Evolutionary conservation across 35 echinoderm and acorn worm species (phyloP).

Genomic region (Holothuria glaberrima): DNA sequence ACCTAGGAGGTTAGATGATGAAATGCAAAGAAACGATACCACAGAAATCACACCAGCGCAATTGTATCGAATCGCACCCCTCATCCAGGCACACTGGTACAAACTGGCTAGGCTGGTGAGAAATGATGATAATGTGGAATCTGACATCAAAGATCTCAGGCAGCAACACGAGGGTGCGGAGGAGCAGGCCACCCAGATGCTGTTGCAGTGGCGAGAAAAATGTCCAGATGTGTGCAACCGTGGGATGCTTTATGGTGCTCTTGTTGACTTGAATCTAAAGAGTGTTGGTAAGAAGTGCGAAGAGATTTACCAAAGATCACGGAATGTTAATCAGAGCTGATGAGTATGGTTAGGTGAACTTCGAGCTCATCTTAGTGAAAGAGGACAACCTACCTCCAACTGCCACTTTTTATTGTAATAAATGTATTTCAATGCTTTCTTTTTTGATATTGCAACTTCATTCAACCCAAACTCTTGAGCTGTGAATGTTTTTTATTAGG

Average conservation of each 20-base stretch:
- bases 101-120: slow-evolving; percentile 82
- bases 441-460: too few relatives aligned
- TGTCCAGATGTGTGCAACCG: slow-evolving; percentile 86
- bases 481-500: too few relatives aligned
- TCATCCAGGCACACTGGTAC: slow-evolving; percentile 89
- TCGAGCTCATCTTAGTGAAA: too few relatives aligned
- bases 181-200: slow-evolving; percentile 96
- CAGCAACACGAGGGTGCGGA: slow-evolving; percentile 75
- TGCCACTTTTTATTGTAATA: too few relatives aligned
- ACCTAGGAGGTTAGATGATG: slow-evolving; percentile 60
- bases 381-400: too few relatives aligned
- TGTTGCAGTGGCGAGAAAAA: slow-evolving; percentile 91
- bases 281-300: slow-evolving; percentile 87
- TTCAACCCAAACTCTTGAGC: too few relatives aligned
- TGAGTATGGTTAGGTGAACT: too few relatives aligned
- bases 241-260: slow-evolving; percentile 78
- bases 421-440: too few relatives aligned
- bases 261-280: slow-evolving; percentile 88
- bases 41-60: slow-evolving; percentile 75
- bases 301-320: slow-evolving; percentile 70
- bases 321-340: neutral
- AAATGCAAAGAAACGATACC: slow-evolving; percentile 54
- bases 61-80: slow-evolving; percentile 89
- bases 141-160: slow-evolving; percentile 78
- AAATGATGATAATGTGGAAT: slow-evolving; percentile 85